phyloP scores from a whole-genome alignment of 2,888 invertebrate species.

The Caenorhabditis sp. region DNA sequence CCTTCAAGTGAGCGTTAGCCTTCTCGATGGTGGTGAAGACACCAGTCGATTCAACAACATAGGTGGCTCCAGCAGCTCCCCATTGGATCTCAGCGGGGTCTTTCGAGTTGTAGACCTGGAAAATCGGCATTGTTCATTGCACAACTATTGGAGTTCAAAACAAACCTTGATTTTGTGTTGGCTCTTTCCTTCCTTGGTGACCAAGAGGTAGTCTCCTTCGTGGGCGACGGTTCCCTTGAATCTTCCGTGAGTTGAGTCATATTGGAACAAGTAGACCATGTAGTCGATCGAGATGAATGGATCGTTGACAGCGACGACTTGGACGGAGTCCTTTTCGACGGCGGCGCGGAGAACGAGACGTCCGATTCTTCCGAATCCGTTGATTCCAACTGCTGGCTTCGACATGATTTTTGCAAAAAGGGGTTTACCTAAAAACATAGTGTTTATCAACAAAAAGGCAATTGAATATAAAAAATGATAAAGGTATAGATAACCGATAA shows the following conservation, averaged over 20 bases:
- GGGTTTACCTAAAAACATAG: neutral
- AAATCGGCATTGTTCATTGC: neutral
- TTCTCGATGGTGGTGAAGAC: constrained; percentile 93
- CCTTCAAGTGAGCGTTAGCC: constrained; percentile 82
- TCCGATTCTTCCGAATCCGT: constrained; percentile 92
- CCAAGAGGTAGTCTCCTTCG: constrained; percentile 81
- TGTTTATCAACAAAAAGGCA: neutral
- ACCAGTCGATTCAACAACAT: constrained; percentile 96
- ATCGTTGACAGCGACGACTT: constrained; percentile 85
- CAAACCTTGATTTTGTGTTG: constrained; percentile 81
- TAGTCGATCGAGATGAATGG: constrained; percentile 95
- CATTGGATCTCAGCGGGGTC: constrained; percentile 83
- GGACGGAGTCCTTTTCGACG: constrained; percentile 79
- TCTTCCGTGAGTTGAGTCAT: constrained; percentile 94
- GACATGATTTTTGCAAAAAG: constrained; percentile 5
- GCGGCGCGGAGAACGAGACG: constrained; percentile 88
- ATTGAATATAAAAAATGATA: constrained; percentile 14
- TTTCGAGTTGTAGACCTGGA: constrained; percentile 48
- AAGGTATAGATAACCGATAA: neutral
- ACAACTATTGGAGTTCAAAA: neutral
- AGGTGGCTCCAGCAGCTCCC: constrained; percentile 87
- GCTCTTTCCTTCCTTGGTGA: constrained; percentile 76
- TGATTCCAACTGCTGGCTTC: constrained; percentile 80
- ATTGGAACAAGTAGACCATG: constrained; percentile 81
- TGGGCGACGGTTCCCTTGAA: constrained; percentile 87